Conservation (phyloP, 1,140 invertebrate genomes). For the Dreissena rostriformis region DNA sequence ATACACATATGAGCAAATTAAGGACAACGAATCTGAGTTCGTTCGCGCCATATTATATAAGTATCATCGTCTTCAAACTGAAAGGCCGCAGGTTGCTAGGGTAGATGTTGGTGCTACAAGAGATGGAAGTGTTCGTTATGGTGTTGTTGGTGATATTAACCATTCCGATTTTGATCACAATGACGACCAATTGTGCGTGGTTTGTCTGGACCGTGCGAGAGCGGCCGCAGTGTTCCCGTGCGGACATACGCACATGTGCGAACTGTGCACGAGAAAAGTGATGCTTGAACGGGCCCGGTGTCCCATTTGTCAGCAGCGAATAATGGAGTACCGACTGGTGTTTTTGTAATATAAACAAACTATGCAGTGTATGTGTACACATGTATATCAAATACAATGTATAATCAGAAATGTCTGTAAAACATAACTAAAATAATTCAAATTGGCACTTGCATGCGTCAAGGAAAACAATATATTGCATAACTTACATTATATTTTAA, state of each 20-base stretch:
- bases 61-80: no score
- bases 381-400: no score
- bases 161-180: neutral
- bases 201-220: slow-evolving; percentile 44
- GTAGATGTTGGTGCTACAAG: no score
- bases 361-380: no score
- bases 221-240: slow-evolving; percentile 50
- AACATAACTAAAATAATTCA: no score
- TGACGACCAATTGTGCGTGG: slow-evolving; percentile 10
- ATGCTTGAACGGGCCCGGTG: slow-evolving; percentile 7
- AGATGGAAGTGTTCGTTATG: no score
- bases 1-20: neutral
- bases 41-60: no score
- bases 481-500: no score
- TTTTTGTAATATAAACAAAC: slow-evolving; percentile 15
- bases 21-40: neutral
- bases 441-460: no score
- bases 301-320: slow-evolving; percentile 38
- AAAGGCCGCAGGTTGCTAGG: no score
- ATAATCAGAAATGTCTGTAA: no score
- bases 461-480: no score
- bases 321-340: slow-evolving; percentile 36
- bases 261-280: slow-evolving; percentile 26
- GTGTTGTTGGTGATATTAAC: neutral
- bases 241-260: slow-evolving; percentile 53